A percentile compares a stretch with the other conserved stretches of the same genome.
Conservation (phyloP, 2,797 vertebrate species). For the Chaetophractus vellerosus region DNA sequence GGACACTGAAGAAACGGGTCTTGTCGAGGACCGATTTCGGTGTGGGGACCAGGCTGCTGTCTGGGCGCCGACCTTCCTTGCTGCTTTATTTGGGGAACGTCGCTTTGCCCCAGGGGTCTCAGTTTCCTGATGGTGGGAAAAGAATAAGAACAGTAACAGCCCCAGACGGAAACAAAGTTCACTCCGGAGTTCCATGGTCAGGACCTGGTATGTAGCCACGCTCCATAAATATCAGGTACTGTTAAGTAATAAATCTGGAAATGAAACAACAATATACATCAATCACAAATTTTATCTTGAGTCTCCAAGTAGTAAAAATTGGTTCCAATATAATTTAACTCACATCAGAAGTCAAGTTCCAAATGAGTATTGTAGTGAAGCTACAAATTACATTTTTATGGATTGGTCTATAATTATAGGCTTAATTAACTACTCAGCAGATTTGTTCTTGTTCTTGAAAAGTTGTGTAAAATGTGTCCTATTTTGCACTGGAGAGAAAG, state of each 20-base stretch:
- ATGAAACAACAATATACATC: conserved; percentile 6
- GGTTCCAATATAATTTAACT: conserved; percentile 72
- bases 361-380: conserved; percentile 56
- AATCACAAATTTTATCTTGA: background rate
- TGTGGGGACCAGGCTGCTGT: accelerated
- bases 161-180: background rate
- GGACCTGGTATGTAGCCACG: accelerated
- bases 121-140: background rate
- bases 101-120: background rate
- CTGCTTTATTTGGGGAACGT: background rate
- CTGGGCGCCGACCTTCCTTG: background rate
- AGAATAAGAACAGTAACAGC: too few relatives aligned
- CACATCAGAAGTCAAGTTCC: conserved; percentile 73
- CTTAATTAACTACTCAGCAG: conserved; percentile 73
- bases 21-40: too few relatives aligned
- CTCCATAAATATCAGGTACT: background rate
- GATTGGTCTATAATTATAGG: conserved; percentile 77
- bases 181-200: background rate
- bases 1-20: too few relatives aligned
- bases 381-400: conserved; percentile 78
- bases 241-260: background rate
- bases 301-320: conserved; percentile 77
- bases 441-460: conserved; percentile 63
- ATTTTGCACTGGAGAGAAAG: background rate
- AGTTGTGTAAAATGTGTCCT: conserved; percentile 18